Base-by-base conservation (phyloP, 2,113 vertebrate species). In the Syrmaticus mikado region DNA sequence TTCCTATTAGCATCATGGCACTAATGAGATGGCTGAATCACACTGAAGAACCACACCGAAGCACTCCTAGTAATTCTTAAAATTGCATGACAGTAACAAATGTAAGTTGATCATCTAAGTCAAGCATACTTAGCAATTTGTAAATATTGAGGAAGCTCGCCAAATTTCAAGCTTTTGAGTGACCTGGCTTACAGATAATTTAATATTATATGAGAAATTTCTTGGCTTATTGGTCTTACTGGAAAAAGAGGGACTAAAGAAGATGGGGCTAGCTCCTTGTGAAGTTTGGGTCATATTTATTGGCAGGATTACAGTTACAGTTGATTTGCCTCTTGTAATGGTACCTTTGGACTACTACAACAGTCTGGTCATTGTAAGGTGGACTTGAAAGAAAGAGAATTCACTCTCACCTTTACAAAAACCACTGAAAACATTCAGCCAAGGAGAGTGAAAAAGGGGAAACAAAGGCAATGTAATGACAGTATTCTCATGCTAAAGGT, bases 41-140 rank as follows among this genome's bases (percentile, higher is more conserved):
- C 89, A 55, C 64, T 55, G 87, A 86, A 83, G 70, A 83, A 52
- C 57, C 57, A 55, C 82, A n/a, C 70, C 61, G 72, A 78, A 90
- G 85, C 65, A 75, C 48, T 70, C 62, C 43, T 61, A 19, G 30
- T 74, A 55, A 61, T 57, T 81, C 80, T 65, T 86, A 53, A 90
- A 84, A 75, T 53, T 95, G 95, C 90, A 94, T 95, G 91, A 92
- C 71, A 91, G 15, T 68, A 90, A 94, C 87, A 91, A 72, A 81
- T 65, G 14, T 78, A 78, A 86, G 48, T 45, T 66, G 61, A 78
- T 88, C 55, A 67, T 68, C 30, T 71, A 50, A 94, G 67, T 77
- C 36, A 45, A 82, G 43, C 82, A 60, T 62, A 68, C 45, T 22
- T 62, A 43, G 41, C 1, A 2, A 68, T 55, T 85, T 66, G 28